Base-by-base conservation (phyloP, 2,797 vertebrate species). In the Odontamblyopus rebecca region DNA sequence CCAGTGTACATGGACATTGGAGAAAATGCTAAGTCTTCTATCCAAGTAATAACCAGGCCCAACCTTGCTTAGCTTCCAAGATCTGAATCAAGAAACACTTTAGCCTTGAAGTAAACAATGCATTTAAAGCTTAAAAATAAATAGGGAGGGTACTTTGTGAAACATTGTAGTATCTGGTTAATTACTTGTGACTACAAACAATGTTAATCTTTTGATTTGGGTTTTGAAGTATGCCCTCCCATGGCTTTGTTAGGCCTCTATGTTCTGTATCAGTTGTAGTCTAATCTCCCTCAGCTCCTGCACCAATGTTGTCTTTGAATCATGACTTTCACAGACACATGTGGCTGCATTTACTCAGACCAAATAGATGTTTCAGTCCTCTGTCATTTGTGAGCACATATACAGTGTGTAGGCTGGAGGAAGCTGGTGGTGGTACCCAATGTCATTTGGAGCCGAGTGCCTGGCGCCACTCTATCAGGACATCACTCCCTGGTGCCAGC, bases 401-500 rank as follows among this genome's bases (percentile, higher is more conserved):
- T 74, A 44, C 64, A 80, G 79, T 77, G 81, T 91, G 85, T 83
- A 83, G 83, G 86, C 78, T 78, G 72, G 75, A 83, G 89, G 89
- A 91, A 83, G 87, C 81, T 75, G 61, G 89, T 83, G 90, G 88
- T 91, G 85, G 90, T 90, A 90, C 91, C 86, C 89, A 85, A 80
- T 88, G 91, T 89, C 90, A 92, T 91, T 90, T 89, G 86, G 91
- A 89, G 88, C 84, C 64, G 80, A 88, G 88, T 79, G 90, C 81
- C 89, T 86, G 92, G 88, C 91, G 88, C 91, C 91, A 89, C 86
- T 69, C 86, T 93, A 90, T 89, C 90, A 86, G 89, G 80, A 85
- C 89, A 89, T 93, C 88, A 80, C 87, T 93, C 88, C 83, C 89
- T 90, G 89, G 91, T 93, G 92, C 93, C 92, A 92, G 91, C 85